A percentile compares a stretch with the other conserved stretches of the same genome.
Conservation (phyloP, 2,113 vertebrate genomes). For the Pangasianodon hypophthalmus region DNA sequence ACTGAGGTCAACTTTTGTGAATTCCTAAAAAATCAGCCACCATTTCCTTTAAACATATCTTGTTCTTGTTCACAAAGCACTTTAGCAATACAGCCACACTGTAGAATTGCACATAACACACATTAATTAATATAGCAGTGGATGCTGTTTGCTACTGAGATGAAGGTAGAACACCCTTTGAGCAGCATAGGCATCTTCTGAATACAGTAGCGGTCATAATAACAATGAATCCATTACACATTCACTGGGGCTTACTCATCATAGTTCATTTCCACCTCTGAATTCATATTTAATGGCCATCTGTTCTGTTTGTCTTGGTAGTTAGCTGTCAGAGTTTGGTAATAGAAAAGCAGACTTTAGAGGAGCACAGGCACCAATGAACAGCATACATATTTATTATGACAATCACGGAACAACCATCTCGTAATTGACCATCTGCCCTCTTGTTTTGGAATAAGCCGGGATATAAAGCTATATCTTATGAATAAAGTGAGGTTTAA, state of each 20-base stretch:
- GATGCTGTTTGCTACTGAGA: background rate
- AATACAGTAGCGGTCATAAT: conserved; percentile 36
- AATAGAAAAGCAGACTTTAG: conserved; percentile 44
- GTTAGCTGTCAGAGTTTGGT: conserved; percentile 47
- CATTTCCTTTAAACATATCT: background rate
- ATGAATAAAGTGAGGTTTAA: conserved; percentile 50
- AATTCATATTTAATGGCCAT: conserved; percentile 51
- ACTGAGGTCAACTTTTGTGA: background rate
- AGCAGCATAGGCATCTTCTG: conserved; percentile 19
- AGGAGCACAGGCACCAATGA: conserved; percentile 40
- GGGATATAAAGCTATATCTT: conserved; percentile 27
- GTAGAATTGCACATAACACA: conserved; percentile 1
- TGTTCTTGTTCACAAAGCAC: background rate
- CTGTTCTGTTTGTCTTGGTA: conserved; percentile 49
- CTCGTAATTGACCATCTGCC: conserved; percentile 56
- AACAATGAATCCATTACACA: conserved; percentile 39
- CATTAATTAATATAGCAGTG: background rate
- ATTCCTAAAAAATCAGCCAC: background rate
- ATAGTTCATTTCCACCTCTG: conserved; percentile 24
- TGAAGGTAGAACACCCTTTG: conserved; percentile 20
- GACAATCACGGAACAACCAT: conserved; percentile 38
- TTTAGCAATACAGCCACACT: background rate
- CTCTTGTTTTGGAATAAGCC: conserved; percentile 54
- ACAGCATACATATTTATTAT: conserved; percentile 47
- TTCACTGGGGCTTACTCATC: conserved; percentile 37